Conservation (phyloP, 2,113 vertebrate species). For the Hoplias malabaricus region DNA sequence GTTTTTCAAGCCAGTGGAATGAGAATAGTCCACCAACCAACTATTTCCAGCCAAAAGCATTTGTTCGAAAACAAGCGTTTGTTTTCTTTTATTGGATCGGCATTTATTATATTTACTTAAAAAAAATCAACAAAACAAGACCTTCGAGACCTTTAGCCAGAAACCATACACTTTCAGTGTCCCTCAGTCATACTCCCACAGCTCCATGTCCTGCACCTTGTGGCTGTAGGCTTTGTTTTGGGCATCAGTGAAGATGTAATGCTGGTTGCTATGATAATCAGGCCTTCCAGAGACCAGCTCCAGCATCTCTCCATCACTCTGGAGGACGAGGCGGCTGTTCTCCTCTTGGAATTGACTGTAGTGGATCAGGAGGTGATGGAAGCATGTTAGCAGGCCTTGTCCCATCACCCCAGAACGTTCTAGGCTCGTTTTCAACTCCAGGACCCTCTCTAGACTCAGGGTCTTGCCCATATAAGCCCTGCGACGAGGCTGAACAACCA, state of each 20-base stretch:
- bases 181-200: slow-evolving; percentile 44
- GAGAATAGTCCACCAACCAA: no score
- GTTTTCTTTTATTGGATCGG: no score
- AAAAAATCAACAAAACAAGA: no score
- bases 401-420: slow-evolving; percentile 29
- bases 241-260: slow-evolving; percentile 38
- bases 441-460: slow-evolving; percentile 36
- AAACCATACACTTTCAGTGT: no score
- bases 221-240: slow-evolving; percentile 36
- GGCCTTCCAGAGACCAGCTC: slow-evolving; percentile 36
- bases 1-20: no score
- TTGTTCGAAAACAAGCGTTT: no score
- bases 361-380: slow-evolving; percentile 45
- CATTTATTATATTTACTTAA: no score
- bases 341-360: slow-evolving; percentile 33
- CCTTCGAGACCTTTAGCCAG: no score
- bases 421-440: slow-evolving; percentile 41
- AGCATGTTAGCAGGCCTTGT: slow-evolving; percentile 38
- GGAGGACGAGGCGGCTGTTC: slow-evolving; percentile 35
- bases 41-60: no score
- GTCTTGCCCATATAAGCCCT: slow-evolving; percentile 28
- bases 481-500: slow-evolving; percentile 22
- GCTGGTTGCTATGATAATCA: slow-evolving; percentile 28
- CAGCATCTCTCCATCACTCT: slow-evolving; percentile 48
- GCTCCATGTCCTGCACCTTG: slow-evolving; percentile 28